A percentile compares a stretch with the other conserved stretches of the same genome.
Conservation (phyloP, 2,113 vertebrate genomes). For the Myotis brandtii region DNA sequence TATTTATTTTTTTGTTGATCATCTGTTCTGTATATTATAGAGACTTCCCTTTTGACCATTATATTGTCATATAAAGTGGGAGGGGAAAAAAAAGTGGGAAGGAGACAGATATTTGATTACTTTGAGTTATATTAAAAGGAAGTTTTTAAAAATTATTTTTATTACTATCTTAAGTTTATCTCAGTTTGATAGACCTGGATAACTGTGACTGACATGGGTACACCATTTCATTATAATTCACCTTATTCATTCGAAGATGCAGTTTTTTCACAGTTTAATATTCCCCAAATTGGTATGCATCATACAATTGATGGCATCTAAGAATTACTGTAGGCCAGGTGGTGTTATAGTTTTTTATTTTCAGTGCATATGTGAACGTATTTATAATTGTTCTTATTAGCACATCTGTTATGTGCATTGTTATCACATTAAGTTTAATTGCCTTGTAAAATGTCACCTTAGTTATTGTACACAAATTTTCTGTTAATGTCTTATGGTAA, state of each 20-base stretch:
- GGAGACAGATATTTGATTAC: conserved; percentile 1
- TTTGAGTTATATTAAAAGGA: conserved; percentile 52
- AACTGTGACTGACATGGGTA: not conserved
- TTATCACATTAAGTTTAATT: conserved; percentile 35
- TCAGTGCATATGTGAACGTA: not conserved
- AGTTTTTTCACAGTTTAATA: conserved; percentile 28
- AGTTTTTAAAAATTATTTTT: conserved; percentile 1
- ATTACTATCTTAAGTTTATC: conserved; percentile 9
- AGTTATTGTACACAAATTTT: conserved; percentile 22
- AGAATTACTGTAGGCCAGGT: not conserved
- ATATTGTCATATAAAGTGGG: conserved; percentile 2
- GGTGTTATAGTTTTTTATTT: not conserved
- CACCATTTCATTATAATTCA: not conserved
- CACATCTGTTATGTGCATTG: not conserved
- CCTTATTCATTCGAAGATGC: not conserved
- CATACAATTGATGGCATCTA: conserved; percentile 27
- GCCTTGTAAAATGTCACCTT: conserved; percentile 34
- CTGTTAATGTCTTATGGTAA: conserved; percentile 30
- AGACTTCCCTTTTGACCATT: conserved; percentile 21
- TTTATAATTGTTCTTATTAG: conserved; percentile 16
- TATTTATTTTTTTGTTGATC: not conserved
- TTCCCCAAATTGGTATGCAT: not conserved
- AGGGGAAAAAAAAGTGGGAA: not conserved
- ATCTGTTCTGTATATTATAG: not conserved
- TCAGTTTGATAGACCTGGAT: not conserved